Conservation (phyloP, 2,888 invertebrate species). For the Aphodius granarius region DNA sequence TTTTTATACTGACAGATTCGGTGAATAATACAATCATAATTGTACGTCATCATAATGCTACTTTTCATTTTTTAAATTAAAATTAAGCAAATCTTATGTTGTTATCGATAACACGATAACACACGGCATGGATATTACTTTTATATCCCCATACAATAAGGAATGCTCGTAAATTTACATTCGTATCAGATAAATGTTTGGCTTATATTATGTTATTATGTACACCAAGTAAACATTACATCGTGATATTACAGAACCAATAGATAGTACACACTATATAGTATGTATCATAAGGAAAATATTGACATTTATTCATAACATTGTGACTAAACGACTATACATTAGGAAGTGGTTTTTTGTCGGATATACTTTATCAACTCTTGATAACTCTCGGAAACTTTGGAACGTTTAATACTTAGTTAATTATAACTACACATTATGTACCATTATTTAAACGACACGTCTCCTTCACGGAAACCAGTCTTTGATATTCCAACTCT, state of each 20-base stretch:
- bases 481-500: slow-evolving; percentile 20
- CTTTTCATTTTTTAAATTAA: no score
- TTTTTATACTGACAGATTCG: no score
- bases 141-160: not conserved
- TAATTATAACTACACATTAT: not conserved
- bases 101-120: no score
- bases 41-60: no score
- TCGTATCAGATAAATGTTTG: no score
- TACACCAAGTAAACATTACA: not conserved
- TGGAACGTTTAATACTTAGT: not conserved
- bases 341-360: not conserved
- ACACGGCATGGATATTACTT: no score
- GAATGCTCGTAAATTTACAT: not conserved
- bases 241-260: not conserved
- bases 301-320: not conserved
- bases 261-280: not conserved
- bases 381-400: not conserved
- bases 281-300: not conserved
- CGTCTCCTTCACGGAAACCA: not conserved
- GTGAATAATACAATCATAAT: no score
- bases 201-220: not conserved
- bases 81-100: no score
- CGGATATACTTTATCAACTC: not conserved
- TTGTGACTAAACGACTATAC: not conserved
- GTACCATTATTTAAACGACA: not conserved